Conservation (phyloP, 2,888 invertebrate genomes). For the Scaptomyza cyrtandrae region DNA sequence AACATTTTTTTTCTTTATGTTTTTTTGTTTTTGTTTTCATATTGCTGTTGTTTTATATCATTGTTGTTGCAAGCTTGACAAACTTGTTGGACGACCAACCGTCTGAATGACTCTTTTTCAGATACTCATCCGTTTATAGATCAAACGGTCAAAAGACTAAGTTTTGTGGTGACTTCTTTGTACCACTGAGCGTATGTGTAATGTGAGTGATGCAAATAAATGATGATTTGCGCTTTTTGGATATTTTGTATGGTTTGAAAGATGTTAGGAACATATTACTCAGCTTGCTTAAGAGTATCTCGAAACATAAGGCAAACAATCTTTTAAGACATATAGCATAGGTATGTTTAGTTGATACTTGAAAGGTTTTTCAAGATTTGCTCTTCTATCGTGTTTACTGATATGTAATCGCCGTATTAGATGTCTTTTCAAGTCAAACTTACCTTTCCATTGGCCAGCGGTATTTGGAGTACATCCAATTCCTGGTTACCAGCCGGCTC, state of each 20-base stretch:
- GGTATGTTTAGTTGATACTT: too few species aligned
- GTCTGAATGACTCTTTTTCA: not conserved
- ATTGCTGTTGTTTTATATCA: too few species aligned
- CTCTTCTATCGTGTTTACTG: too few species aligned
- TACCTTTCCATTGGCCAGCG: constrained; percentile 84
- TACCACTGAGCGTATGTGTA: constrained; percentile 28
- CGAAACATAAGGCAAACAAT: too few species aligned
- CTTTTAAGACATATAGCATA: too few species aligned
- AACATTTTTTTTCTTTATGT: constrained; percentile 31
- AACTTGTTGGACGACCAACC: constrained; percentile 37
- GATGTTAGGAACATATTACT: too few species aligned
- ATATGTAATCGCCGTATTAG: too few species aligned
- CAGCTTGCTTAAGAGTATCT: too few species aligned
- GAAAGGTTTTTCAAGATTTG: too few species aligned
- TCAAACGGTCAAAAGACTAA: constrained; percentile 8
- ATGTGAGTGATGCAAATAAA: constrained; percentile 4
- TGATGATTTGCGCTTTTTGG: not conserved
- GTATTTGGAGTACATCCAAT: constrained; percentile 84
- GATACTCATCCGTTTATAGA: constrained; percentile 38
- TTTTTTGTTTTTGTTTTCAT: not conserved
- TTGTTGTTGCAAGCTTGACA: constrained; percentile 2
- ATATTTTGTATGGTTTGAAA: not conserved
- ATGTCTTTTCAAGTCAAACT: constrained; percentile 53
- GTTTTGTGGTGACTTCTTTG: not conserved
- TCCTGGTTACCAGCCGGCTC: constrained; percentile 81